These are phyloP conservation scores for Xestobium rufovillosum DNA, from an alignment of 2,888 invertebrate genomes.

Conservation along the genomic window DNA sequence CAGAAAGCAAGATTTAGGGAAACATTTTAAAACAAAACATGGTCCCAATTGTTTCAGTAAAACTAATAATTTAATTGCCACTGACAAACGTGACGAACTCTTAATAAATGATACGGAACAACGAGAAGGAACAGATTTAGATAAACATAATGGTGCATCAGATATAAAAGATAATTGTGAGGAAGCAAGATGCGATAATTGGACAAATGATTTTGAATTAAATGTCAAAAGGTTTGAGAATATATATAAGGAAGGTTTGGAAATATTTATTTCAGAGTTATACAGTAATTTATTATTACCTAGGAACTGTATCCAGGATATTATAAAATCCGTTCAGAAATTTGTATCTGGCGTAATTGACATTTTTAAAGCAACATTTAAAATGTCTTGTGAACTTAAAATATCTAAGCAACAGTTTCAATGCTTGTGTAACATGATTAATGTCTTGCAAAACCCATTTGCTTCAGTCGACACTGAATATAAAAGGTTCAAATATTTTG, in stretches of 20 bases:
- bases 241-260: neutral
- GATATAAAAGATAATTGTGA: too few relatives aligned
- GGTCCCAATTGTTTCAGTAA: neutral
- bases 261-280: neutral
- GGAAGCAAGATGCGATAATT: too few relatives aligned
- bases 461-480: conserved; percentile 1
- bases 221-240: too few relatives aligned
- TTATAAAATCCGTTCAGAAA: neutral
- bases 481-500: conserved; percentile 4
- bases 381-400: neutral
- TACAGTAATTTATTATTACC: neutral
- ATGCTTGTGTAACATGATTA: too few relatives aligned
- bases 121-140: too few relatives aligned
- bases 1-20: neutral
- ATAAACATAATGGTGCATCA: too few relatives aligned
- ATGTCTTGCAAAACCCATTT: conserved; percentile 6
- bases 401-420: neutral
- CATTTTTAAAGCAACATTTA: too few relatives aligned
- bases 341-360: neutral
- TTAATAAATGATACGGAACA: too few relatives aligned
- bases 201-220: too few relatives aligned
- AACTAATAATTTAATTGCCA: too few relatives aligned
- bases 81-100: too few relatives aligned
- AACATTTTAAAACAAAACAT: neutral
- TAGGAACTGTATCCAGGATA: neutral